These are phyloP conservation scores for Stenopsyche tienmushanensis DNA, from an alignment of 1,140 invertebrate species.

Conservation along the genomic window DNA sequence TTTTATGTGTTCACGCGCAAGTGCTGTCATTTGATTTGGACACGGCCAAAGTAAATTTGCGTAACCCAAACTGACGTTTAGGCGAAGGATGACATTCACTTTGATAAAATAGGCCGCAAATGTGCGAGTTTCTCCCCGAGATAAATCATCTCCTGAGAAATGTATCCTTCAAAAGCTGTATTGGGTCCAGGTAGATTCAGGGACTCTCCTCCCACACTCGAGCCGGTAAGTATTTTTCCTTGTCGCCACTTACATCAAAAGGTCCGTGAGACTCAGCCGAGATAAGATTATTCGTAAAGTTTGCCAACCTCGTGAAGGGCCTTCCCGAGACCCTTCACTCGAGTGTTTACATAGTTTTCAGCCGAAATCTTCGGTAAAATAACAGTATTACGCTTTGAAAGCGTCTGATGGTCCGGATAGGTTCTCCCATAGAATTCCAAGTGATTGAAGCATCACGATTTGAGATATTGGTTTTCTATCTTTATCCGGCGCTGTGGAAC, in stretches of 20 bases:
- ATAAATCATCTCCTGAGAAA: not conserved
- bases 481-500: too few relatives aligned
- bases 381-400: constrained; percentile 37
- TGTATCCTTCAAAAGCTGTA: not conserved
- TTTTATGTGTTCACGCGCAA: too few relatives aligned
- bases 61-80: too few relatives aligned
- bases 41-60: too few relatives aligned
- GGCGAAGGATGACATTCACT: too few relatives aligned
- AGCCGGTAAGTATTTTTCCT: constrained; percentile 37
- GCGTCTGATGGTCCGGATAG: constrained; percentile 14
- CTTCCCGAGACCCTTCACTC: constrained; percentile 12
- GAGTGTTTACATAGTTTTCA: constrained; percentile 41
- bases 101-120: too few relatives aligned
- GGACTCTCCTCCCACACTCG: constrained; percentile 13
- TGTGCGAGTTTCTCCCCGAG: not conserved
- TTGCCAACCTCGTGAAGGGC: not conserved
- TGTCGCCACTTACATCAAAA: constrained; percentile 37
- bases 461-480: too few relatives aligned
- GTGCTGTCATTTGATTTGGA: too few relatives aligned
- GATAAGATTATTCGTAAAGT: constrained; percentile 31
- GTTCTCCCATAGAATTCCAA: not conserved
- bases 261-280: constrained; percentile 11
- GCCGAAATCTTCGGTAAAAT: constrained; percentile 39
- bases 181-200: not conserved
- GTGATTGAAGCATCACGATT: not conserved